Conservation (phyloP, 2,113 vertebrate genomes). For the Xiphophorus maculatus region DNA sequence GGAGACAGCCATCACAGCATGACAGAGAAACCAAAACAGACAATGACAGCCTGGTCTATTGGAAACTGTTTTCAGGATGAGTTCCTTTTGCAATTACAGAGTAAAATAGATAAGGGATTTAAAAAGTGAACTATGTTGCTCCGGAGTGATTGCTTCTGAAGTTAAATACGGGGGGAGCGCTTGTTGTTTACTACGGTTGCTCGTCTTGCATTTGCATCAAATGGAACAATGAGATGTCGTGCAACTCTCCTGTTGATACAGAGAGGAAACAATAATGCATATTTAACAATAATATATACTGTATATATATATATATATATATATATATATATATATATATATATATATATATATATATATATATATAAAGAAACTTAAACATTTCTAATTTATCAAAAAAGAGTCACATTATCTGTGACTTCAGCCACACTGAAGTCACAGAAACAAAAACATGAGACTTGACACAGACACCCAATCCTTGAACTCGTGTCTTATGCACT, state of each 20-base stretch:
- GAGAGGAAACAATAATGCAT: neutral
- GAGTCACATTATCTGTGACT: too few relatives aligned
- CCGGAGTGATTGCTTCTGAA: conserved; percentile 31
- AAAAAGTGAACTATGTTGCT: conserved; percentile 19
- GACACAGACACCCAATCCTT: too few relatives aligned
- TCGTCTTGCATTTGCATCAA: conserved; percentile 15
- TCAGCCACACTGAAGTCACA: too few relatives aligned
- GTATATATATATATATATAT: neutral
- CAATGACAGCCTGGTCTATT: conserved; percentile 54
- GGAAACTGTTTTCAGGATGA: conserved; percentile 41
- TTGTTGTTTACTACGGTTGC: conserved; percentile 24
- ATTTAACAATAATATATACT: neutral
- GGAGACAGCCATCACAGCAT: conserved; percentile 60
- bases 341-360: neutral
- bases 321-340: neutral
- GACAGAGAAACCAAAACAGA: conserved; percentile 57
- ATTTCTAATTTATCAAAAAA: neutral
- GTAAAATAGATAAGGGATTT: conserved; percentile 27
- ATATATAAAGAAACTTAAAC: neutral
- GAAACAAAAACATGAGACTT: too few relatives aligned
- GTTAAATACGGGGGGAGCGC: conserved; percentile 20
- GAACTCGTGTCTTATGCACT: too few relatives aligned
- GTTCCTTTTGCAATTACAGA: conserved; percentile 48
- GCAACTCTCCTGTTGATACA: neutral
- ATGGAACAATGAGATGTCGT: conserved; percentile 12